Evolutionary conservation across 1,140 invertebrate genomes (phyloP), one percentile per base, ranked within the genome.

Genomic region (Pentalonia nigronervosa): DNA sequence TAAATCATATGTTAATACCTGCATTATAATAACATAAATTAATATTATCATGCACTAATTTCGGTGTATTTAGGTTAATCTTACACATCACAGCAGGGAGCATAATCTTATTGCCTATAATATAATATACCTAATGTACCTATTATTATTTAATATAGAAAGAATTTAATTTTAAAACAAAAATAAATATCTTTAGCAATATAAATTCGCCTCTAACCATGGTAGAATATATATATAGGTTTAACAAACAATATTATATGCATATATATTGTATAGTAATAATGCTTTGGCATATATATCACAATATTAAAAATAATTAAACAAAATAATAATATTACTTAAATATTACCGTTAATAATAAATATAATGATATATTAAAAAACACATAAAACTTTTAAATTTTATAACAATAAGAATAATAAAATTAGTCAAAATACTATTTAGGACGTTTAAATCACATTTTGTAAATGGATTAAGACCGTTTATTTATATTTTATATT

Each of bases 391-490:
- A 76, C 41, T 76, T 53, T 90, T 90, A 47, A 90, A 83, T 90
- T 25, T 81, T 34, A 90, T 90, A 93, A 90, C 76, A 90, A 88
- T 53, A 93, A 90, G 41, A 93, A 81, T 93, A 93, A 83, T 93
- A 93, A 90, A 90, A 90, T 93, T 93, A 93, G 86, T 90, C 30
- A 93, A 93, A 93, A 81, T 81, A 48, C 88, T 90, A 90, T 53
- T 93, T 81, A 93, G 67, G 93, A 90, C 60, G 93, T 53, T 90
- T 81, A 93, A 89, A 93, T 93, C 93, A 90, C 93, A 90, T 89
- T 76, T 67, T 53, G 87, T 47, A 56, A 30, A 7, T 48, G 67
- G 45, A 45, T 67, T 90, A 90, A 47, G 86, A 88, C 84, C 93
- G 53, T 93, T n/a, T 45, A n/a, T 89, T 60, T 2, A 34, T 50